Evolutionary conservation across 2,888 invertebrate genomes (phyloP).

Genomic region (Eurytoma adleriae): DNA sequence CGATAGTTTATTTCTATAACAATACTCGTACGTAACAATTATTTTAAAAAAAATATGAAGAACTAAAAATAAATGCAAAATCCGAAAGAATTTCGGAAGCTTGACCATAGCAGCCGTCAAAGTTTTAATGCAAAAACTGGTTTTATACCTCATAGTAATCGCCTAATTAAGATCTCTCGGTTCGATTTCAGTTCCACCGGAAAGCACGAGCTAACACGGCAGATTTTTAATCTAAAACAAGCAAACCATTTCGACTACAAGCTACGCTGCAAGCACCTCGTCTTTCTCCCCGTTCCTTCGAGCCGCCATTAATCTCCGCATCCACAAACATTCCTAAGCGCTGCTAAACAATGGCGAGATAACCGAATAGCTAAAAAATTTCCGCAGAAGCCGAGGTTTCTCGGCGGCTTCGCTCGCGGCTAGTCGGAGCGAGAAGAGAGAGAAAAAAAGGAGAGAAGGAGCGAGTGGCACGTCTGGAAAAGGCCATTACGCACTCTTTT

Average conservation of each 20-base stretch:
- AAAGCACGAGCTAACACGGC: too few species aligned
- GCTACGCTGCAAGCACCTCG: neutral
- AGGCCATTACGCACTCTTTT: constrained; percentile 50
- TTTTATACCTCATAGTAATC: constrained; percentile 41
- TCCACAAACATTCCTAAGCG: too few species aligned
- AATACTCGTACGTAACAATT: too few species aligned
- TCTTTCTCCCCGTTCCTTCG: too few species aligned
- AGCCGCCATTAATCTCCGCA: too few species aligned
- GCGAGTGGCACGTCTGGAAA: constrained; percentile 37
- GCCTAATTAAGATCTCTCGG: constrained; percentile 60
- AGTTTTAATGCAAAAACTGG: constrained; percentile 11
- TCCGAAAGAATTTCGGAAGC: constrained; percentile 4
- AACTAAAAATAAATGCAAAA: neutral
- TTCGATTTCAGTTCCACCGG: constrained; percentile 54
- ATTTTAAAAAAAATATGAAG: too few species aligned
- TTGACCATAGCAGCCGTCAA: neutral
- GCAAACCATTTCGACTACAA: too few species aligned
- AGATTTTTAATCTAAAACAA: too few species aligned
- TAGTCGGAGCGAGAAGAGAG: neutral
- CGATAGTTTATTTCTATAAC: too few species aligned
- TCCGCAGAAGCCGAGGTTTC: constrained; percentile 1
- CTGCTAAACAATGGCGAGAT: too few species aligned
- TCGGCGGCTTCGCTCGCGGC: neutral
- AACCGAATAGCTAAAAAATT: too few species aligned
- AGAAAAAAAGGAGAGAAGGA: too few species aligned